These are phyloP conservation scores for Artemia sp. DNA, from an alignment of 2,888 invertebrate species.

Conservation along the genomic window DNA sequence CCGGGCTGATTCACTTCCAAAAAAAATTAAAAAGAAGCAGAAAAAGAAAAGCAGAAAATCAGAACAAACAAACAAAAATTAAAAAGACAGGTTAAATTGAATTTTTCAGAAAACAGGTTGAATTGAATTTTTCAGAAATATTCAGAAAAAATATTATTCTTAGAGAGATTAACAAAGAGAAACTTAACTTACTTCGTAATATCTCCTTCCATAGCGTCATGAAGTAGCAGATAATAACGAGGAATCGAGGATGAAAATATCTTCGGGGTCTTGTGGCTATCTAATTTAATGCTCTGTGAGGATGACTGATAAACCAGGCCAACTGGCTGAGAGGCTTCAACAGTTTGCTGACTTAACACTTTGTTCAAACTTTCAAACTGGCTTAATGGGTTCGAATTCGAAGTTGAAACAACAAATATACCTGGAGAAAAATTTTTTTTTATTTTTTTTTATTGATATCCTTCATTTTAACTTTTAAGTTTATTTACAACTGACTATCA, in stretches of 20 bases:
- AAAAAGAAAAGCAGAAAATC: too few relatives aligned
- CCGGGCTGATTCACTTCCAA: too few relatives aligned
- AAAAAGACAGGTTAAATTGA: too few relatives aligned
- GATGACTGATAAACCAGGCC: constrained; percentile 4
- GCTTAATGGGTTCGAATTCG: constrained; percentile 48
- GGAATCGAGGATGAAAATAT: constrained; percentile 46
- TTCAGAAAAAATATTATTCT: too few relatives aligned
- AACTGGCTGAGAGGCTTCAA: constrained; percentile 12
- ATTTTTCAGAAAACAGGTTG: too few relatives aligned
- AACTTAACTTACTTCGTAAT: constrained; percentile 47
- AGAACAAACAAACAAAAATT: too few relatives aligned
- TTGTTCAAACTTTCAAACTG: constrained; percentile 62
- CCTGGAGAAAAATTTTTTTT: constrained; percentile 28
- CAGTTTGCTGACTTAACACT: constrained; percentile 46
- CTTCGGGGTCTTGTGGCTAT: constrained; percentile 28
- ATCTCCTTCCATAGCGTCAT: constrained; percentile 58
- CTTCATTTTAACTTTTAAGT: too few relatives aligned
- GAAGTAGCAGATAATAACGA: constrained; percentile 72
- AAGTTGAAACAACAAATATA: constrained; percentile 40
- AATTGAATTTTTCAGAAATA: too few relatives aligned
- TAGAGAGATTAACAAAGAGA: too few relatives aligned
- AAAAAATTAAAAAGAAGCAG: too few relatives aligned
- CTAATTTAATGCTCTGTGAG: constrained; percentile 31
- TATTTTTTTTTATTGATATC: too few relatives aligned
- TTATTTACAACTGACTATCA: too few relatives aligned